Evolutionary conservation across 2,888 invertebrate genomes (phyloP), one percentile per base, ranked within the genome.

Genomic region (Parapristionchus giblindavisi): DNA sequence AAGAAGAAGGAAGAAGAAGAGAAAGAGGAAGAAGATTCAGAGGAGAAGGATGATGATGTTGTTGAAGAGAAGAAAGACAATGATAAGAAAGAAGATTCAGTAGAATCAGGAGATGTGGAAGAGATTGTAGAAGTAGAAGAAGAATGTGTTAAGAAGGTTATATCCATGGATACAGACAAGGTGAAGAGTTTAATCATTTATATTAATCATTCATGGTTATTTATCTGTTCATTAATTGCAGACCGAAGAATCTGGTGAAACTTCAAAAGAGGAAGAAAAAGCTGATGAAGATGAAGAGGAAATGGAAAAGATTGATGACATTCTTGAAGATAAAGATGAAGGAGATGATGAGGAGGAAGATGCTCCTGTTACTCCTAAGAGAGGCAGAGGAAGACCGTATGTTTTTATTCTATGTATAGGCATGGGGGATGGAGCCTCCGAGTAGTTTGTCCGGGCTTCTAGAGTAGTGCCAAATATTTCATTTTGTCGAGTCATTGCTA

Each of bases 21-120:
- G 11, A 51, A 58, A 34, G 74, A 70, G 56, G 75, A 63, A 75
- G 58, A 27, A 5, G 34, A 51, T 24, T 29, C 36, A 29, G 70
- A 43, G 14, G 38, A 78, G 56, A 58, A 77, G 24, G 60, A n/a
- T 17, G 70, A 66, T 29, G 72, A 77, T 11, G 76, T 17, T n/a
- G 66, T 32, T n/a, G 76, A 70, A 48, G 52, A 66, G n/a, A 6
- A 60, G 21, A 5, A 29, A 27, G 58, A 14, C 11, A n/a, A 43
- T 17, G 61, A 78, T 5, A 60, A 48, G 36, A 74, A 74, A 27
- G 73, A 77, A 14, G 76, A 21, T n/a, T 60, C 27, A 17, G 77
- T 71, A 38, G 48, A 66, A 14, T 8, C 32, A 17, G 29, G 43
- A 3, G 36, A 36, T n/a, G 27, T 40, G 38, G 56, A 71, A 21